Evolutionary conservation across 1,140 invertebrate species (phyloP), one percentile per base, ranked within the genome.

Genomic region (Neodiprion fabricii): DNA sequence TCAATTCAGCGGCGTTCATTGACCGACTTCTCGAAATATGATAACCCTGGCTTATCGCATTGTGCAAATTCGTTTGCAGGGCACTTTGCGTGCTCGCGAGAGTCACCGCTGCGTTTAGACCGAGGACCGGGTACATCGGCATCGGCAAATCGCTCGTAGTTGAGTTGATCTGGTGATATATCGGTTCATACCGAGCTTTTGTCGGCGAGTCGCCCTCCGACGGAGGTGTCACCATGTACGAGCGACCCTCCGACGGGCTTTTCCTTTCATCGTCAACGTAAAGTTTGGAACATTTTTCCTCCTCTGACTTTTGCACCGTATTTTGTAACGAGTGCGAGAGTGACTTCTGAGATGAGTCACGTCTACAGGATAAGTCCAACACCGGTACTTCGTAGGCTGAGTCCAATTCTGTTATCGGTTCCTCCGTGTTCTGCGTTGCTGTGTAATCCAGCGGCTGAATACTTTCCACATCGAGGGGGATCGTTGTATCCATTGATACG

Each of bases 131-230:
- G n/a, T 61, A 9, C 0, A 14, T 5, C 0, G 53, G 53, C 53
- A 61, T 61, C 11, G 53, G 0, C 53, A 17, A 17, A 11, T 61
- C 53, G 53, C 53, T 61, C 0, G 11, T 53, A 17, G 48, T 40
- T 7, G 48, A 11, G 14, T 10, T 76, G 0, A n/a, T 40, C 65
- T 73, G 47, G 4, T 75, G 76, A 72, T 75, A 82, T 7, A 79
- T 78, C 4, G 72, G 14, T 9, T 78, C 77, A 65, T 75, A 78
- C 48, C 78, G 82, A 1, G 12, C 48, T 17, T 79, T 80, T 17
- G 74, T 83, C 48, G 81, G 79, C 0, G 82, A 85, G 7, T 84
- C 78, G 0, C 75, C 47, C n/a, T 85, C 84, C 0, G 82, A 86
- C 1, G 83, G 82, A 9, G 83, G 82, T 0, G 84, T 85, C 23